Evolutionary conservation across 2,888 invertebrate species (phyloP).

Genomic region (Myathropa florea): DNA sequence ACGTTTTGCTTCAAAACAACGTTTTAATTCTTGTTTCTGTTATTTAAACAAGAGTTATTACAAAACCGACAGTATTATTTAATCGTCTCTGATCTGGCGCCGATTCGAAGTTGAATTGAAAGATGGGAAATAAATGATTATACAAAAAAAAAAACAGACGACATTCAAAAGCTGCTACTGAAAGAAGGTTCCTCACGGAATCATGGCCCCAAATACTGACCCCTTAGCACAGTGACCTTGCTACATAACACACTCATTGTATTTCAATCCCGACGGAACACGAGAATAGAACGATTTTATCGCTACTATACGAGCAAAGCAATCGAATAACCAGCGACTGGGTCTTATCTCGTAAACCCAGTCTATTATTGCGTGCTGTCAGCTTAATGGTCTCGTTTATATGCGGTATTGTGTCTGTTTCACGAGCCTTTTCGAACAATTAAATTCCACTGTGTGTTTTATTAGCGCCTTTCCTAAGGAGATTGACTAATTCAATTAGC

Average conservation of each 20-base stretch:
- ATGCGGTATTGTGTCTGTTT: neutral
- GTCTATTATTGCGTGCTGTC: neutral
- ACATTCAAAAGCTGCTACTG: neutral
- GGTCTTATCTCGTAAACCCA: neutral
- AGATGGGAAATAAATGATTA: neutral
- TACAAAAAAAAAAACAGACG: neutral
- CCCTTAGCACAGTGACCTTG: neutral
- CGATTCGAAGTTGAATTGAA: neutral
- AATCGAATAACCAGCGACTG: neutral
- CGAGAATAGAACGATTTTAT: neutral
- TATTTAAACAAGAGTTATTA: too few relatives aligned
- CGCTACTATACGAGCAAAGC: neutral
- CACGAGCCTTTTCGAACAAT: neutral
- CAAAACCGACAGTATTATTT: too few relatives aligned
- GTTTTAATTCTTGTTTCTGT: too few relatives aligned
- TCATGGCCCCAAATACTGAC: neutral
- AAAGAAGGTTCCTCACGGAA: neutral
- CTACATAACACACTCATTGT: neutral
- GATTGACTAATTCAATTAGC: constrained; percentile 40
- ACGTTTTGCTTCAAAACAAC: too few relatives aligned
- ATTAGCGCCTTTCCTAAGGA: constrained; percentile 1
- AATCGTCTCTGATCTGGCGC: neutral
- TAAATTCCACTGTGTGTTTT: neutral
- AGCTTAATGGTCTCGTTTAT: neutral
- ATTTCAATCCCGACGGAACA: neutral